phyloP scores from a whole-genome alignment of 2,113 vertebrate genomes.

The Xiphorhynchus elegans region DNA sequence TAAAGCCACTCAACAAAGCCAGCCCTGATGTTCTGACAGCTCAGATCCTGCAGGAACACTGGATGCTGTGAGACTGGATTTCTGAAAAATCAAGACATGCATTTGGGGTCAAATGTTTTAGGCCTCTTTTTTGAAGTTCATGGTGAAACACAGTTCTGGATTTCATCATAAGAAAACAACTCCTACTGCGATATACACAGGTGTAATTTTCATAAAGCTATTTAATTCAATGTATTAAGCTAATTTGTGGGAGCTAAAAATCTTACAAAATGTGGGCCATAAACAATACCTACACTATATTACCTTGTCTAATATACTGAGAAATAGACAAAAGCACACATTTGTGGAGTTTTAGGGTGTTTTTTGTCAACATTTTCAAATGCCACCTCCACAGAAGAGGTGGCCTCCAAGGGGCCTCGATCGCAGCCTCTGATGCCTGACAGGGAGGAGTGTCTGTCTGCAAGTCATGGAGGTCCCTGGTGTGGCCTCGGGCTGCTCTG shows the following conservation, averaged over 20 bases:
- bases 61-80: rapidly evolving
- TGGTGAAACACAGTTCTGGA: not conserved
- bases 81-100: not conserved
- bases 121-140: not conserved
- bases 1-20: not conserved
- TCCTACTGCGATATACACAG: not conserved
- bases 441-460: no score
- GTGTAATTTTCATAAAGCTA: not conserved
- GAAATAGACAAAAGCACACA: not conserved
- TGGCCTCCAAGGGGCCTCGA: rapidly evolving
- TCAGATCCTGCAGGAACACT: not conserved
- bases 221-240: not conserved
- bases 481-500: rapidly evolving
- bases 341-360: not conserved
- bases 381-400: not conserved
- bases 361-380: not conserved
- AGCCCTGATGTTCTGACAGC: not conserved
- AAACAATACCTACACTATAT: not conserved
- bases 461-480: rapidly evolving
- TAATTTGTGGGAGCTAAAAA: not conserved
- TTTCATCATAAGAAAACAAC: not conserved
- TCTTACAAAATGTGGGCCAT: not conserved
- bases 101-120: not conserved
- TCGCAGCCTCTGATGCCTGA: not conserved
- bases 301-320: no score